These are phyloP conservation scores for Cantharis rustica DNA, from an alignment of 2,888 invertebrate species.

Conservation along the genomic window DNA sequence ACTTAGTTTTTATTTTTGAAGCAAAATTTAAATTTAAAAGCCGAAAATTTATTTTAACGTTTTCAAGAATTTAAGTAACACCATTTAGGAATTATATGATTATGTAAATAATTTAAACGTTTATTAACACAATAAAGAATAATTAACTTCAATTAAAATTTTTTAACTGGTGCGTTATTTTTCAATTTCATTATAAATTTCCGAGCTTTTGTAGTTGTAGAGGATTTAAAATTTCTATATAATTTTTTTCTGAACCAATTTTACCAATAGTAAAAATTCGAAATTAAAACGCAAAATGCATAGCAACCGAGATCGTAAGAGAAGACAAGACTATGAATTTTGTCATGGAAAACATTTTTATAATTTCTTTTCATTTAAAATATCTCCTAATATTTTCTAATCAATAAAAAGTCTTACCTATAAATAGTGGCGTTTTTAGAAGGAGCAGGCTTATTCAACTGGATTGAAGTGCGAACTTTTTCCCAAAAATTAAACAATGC, in stretches of 20 bases:
- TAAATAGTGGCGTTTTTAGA: neutral
- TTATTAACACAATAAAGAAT: neutral
- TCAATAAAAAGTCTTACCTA: neutral
- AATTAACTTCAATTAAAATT: neutral
- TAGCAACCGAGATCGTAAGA: no score
- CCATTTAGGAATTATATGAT: neutral
- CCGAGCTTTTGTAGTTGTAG: no score
- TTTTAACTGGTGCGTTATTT: neutral
- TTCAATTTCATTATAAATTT: no score
- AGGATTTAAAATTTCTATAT: no score
- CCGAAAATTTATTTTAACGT: neutral
- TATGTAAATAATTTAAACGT: neutral
- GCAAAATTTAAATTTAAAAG: no score
- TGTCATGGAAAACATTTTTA: conserved; percentile 73
- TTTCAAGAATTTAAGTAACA: neutral
- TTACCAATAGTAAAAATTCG: no score
- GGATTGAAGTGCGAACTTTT: conserved; percentile 64
- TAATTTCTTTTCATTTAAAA: conserved; percentile 55
- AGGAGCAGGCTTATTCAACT: conserved; percentile 25
- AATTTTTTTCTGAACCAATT: no score
- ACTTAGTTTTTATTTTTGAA: no score
- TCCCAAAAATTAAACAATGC: conserved; percentile 73
- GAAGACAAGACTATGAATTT: neutral
- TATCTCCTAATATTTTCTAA: no score
- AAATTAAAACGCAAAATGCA: no score